Evolutionary conservation across 2,113 vertebrate species (phyloP), one percentile per base, ranked within the genome.

Genomic region (Rhabdomys dilectus): DNA sequence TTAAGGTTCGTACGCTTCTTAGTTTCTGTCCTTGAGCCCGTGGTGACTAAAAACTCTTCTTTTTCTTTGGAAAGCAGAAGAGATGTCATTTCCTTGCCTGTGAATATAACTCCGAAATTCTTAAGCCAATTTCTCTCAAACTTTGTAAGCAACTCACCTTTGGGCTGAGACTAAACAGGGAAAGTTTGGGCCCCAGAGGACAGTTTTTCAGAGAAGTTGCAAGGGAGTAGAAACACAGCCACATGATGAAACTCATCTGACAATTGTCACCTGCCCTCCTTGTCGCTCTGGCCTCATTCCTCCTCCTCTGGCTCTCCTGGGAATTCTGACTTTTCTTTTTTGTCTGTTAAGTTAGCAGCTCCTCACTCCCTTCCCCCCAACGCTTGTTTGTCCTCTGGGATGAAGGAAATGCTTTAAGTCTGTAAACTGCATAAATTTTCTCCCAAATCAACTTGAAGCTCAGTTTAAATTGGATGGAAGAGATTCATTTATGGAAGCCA

Each of bases 351-450:
- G 87, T 76, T 56, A 93, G 94, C 92, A 80, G 31, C 97, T 89
- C 95, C 97, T 97, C 97, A 96, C 93, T 94, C 89, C 96, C 89
- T 75, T 88, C 97, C 96, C 34, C 98, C 96, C 91, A 97, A 97
- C 45, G 88, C 95, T 97, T 98, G 97, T 97, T 97, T 70, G 89
- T 97, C 96, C 96, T 97, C 97, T 88, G 96, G 98, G 97, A 97
- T 36, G 87, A 93, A 93, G 82, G 91, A 13, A 76, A 95, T 51
- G 42, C 86, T 97, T 97, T 96, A 96, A 97, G 80, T 91, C 89
- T 88, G 89, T 97, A 97, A 97, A 97, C 96, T 95, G 92, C 93
- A 97, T 96, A 91, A 7, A 96, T 97, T 92, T 97, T 62, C 95
- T 97, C 93, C 77, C 68, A 91, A 95, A 91, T 89, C 96, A 91